A percentile compares a stretch with the other conserved stretches of the same genome.
Evolutionary conservation across 2,797 vertebrate species (phyloP).

Genomic region (Eulemur mongoz): DNA sequence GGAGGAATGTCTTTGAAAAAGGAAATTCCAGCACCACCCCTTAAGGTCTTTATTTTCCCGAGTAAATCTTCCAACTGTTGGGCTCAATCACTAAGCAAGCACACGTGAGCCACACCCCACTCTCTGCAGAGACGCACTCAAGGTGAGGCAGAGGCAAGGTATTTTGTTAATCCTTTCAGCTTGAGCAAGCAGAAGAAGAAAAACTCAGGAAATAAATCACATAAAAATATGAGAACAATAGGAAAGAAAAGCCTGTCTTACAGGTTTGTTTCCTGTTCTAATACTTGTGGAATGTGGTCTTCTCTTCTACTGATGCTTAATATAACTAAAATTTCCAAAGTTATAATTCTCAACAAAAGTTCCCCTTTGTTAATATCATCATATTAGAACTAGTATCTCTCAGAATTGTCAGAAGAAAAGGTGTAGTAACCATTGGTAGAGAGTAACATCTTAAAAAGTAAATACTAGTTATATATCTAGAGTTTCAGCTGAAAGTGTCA

Average conservation of each 20-base stretch:
- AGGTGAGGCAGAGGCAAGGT: constrained; percentile 13
- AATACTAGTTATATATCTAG: neutral
- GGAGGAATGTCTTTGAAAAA: constrained; percentile 37
- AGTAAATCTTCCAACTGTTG: constrained; percentile 58
- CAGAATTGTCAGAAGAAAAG: constrained; percentile 35
- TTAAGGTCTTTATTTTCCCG: constrained; percentile 71
- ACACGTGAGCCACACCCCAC: neutral
- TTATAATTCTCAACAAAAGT: neutral
- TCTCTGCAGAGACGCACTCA: neutral
- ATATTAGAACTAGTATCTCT: neutral
- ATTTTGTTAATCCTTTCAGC: constrained; percentile 74
- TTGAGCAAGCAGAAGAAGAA: constrained; percentile 55
- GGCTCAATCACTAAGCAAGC: constrained; percentile 41
- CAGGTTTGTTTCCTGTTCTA: constrained; percentile 76
- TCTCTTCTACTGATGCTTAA: constrained; percentile 64
- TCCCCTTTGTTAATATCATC: neutral
- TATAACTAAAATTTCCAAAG: constrained; percentile 63
- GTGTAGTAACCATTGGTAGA: neutral
- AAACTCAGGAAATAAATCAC: constrained; percentile 69
- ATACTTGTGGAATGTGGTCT: constrained; percentile 64
- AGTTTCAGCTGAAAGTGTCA: constrained; percentile 30
- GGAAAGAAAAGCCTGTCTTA: constrained; percentile 69
- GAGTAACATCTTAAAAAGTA: constrained; percentile 5
- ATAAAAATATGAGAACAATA: constrained; percentile 78
- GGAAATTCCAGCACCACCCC: constrained; percentile 61